Evolutionary conservation across 1,140 invertebrate species (phyloP), one percentile per base, ranked within the genome.

Genomic region (Zaprionus kolodkinae): DNA sequence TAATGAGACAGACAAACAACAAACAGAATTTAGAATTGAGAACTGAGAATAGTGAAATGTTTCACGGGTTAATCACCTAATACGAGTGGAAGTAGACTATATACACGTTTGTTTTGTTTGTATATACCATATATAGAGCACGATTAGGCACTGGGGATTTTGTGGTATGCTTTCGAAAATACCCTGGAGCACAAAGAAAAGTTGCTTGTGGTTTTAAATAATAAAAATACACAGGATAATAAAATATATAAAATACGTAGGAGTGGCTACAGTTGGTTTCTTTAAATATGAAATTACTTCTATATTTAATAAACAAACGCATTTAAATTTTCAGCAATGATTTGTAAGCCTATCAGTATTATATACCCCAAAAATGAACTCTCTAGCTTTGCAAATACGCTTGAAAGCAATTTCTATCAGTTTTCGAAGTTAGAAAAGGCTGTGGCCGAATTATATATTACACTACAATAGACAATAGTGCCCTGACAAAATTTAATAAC

Each of bases 1-100:
- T 88, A 86, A 86, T 88, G 72, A 86, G 76, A 45, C 56, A 60
- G 64, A 64, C 38, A 40, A 40, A 84, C 70, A 77, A 55, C 50
- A 35, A 36, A 33, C 25, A 52, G 62, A 48, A 79, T 67, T 17
- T 38, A 68, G 30, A 63, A 79, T 67, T 17, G 45, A 68, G 30
- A 63, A 63, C 59, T 59, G 35, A 60, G 63, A 73, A 82, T 73
- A 36, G 62, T 77, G 35, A 76, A 76, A 74, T 56, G 72, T 73
- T 76, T 68, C 76, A 25, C 43, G 62, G 55, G 72, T 64, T 71
- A 71, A 75, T 75, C 72, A 65, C 43, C 67, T 60, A 63, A 70
- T 68, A 54, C 30, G 35, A 57, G 17, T 50, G 45, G 17, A 15
- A 48, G 45, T 48, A 21, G 45, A 15, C n/a, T 50, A 3, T 4